phyloP scores from a whole-genome alignment of 2,797 vertebrate genomes.

The Argyrosomus regius region DNA sequence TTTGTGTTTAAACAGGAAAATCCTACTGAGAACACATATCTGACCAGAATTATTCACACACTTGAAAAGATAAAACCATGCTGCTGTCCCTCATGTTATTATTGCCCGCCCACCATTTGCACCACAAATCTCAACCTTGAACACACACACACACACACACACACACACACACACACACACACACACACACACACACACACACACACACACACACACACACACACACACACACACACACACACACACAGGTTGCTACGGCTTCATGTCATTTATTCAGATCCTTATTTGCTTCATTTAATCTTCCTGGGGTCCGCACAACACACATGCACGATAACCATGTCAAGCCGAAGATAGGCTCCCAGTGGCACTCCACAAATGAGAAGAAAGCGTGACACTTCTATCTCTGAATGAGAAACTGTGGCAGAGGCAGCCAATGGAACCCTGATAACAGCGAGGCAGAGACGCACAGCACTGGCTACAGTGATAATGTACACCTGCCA shows the following conservation, averaged over 20 bases:
- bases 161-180: neutral
- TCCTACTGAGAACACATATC: constrained; percentile 6
- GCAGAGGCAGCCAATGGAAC: constrained; percentile 53
- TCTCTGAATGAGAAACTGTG: constrained; percentile 57
- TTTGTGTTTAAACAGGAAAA: constrained; percentile 22
- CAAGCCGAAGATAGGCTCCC: constrained; percentile 60
- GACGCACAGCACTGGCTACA: constrained; percentile 25
- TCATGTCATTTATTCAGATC: constrained; percentile 18
- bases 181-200: neutral
- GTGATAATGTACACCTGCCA: constrained; percentile 51
- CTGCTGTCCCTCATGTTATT: neutral
- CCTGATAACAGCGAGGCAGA: constrained; percentile 47
- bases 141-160: constrained; percentile 1
- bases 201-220: constrained; percentile 30
- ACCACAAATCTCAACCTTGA: constrained; percentile 9
- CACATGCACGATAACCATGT: constrained; percentile 14
- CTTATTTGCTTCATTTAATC: constrained; percentile 20
- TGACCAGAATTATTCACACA: constrained; percentile 15
- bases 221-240: constrained; percentile 1
- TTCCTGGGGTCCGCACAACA: constrained; percentile 13
- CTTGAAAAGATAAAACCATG: neutral
- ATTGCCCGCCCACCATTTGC: neutral
- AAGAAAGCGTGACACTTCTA: constrained; percentile 57
- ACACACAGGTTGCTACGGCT: constrained; percentile 10
- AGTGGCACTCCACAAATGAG: constrained; percentile 57